Evolutionary conservation across 2,113 vertebrate species (phyloP).

Genomic region (Meles meles): DNA sequence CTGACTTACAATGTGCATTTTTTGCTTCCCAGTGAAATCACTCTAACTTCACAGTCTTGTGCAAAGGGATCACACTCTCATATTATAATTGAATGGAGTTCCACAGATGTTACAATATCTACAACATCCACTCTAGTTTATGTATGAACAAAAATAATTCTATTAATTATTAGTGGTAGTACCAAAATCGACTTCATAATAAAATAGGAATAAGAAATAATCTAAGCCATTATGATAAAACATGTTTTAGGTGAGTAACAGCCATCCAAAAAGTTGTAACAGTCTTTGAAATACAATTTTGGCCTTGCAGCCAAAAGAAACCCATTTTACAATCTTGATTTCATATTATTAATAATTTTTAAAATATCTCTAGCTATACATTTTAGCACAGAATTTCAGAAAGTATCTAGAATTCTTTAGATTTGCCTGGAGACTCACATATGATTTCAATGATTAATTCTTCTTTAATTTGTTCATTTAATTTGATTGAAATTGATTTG

Average conservation of each 20-base stretch:
- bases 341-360: constrained; percentile 6
- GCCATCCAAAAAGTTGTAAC: neutral
- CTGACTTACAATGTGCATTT: neutral
- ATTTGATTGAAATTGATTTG: constrained; percentile 28
- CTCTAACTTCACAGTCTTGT: neutral
- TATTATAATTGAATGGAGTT: neutral
- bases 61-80: neutral
- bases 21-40: neutral
- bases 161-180: neutral
- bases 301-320: neutral
- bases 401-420: neutral
- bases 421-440: neutral
- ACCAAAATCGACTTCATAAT: neutral
- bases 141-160: neutral
- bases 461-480: constrained; percentile 13
- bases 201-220: neutral
- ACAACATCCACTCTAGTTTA: neutral
- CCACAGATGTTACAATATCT: neutral
- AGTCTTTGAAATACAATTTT: constrained; percentile 8
- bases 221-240: neutral
- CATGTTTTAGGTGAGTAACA: neutral
- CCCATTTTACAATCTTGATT: neutral
- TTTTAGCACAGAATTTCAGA: constrained; percentile 32
- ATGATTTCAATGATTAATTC: constrained; percentile 15
- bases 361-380: neutral